Conservation (phyloP, 2,888 invertebrate species). For the Platypus cylindrus region DNA sequence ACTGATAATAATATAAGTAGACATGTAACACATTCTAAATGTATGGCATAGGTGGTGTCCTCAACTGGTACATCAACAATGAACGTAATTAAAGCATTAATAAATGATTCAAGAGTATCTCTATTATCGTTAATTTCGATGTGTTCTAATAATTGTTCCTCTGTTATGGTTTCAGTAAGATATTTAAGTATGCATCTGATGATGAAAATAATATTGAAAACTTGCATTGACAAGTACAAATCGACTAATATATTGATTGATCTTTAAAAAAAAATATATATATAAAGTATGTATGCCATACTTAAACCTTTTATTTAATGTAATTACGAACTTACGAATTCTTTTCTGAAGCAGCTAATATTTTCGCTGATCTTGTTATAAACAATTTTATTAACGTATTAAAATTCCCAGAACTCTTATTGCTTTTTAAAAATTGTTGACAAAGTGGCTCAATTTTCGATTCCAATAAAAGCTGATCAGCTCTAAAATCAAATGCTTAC, state of each 20-base stretch:
- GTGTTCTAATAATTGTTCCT: slow-evolving; percentile 75
- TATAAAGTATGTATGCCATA: too few species aligned
- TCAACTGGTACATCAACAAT: slow-evolving; percentile 73
- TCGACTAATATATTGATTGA: background rate
- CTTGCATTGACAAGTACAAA: slow-evolving; percentile 72
- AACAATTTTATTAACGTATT: slow-evolving; percentile 79
- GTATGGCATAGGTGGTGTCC: slow-evolving; percentile 72
- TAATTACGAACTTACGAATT: slow-evolving; percentile 59
- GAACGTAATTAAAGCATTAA: slow-evolving; percentile 64
- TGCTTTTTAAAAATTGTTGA: slow-evolving; percentile 69
- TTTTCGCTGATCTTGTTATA: slow-evolving; percentile 65
- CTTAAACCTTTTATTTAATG: too few species aligned
- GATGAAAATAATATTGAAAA: slow-evolving; percentile 85
- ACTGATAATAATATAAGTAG: slow-evolving; percentile 79
- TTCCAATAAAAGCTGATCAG: slow-evolving; percentile 71
- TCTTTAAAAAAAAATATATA: background rate
- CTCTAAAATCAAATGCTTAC: slow-evolving; percentile 38
- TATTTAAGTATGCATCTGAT: slow-evolving; percentile 77
- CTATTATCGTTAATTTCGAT: slow-evolving; percentile 46
- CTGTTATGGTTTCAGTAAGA: slow-evolving; percentile 79
- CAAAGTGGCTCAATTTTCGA: slow-evolving; percentile 62
- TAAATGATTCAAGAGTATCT: slow-evolving; percentile 52
- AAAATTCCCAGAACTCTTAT: slow-evolving; percentile 80
- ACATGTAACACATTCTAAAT: slow-evolving; percentile 79
- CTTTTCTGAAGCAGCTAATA: slow-evolving; percentile 73